Evolutionary conservation across 37 sponge, comb jelly and placozoan genomes (phyloP).

Genomic region (Theonella swinhoei): DNA sequence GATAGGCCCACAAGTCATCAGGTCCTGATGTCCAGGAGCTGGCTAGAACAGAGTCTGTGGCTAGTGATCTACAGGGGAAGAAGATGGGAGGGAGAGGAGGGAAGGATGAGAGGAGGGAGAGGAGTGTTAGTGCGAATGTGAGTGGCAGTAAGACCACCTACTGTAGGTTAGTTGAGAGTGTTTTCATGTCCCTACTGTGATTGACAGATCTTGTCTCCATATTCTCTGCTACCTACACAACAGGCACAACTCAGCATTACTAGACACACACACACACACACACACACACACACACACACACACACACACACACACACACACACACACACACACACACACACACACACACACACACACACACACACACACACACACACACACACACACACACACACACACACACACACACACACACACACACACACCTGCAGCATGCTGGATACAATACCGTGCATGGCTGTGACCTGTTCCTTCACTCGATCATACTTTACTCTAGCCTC

Average conservation of each 20-base stretch:
- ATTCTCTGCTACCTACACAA: constrained; percentile 61
- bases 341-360: no score
- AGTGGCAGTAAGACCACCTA: neutral
- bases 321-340: no score
- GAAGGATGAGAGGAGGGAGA: neutral
- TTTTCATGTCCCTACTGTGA: constrained; percentile 38
- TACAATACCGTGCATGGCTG: constrained; percentile 45
- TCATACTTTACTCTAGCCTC: constrained; percentile 51
- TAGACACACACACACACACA: no score
- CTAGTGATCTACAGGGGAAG: constrained; percentile 27
- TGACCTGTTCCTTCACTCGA: constrained; percentile 53
- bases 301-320: no score
- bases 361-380: no score
- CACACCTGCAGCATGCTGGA: constrained; percentile 41
- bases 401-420: no score
- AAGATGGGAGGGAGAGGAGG: neutral
- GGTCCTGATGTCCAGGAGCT: constrained; percentile 61
- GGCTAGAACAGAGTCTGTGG: constrained; percentile 30
- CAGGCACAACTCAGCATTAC: no score
- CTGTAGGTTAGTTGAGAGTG: constrained; percentile 13
- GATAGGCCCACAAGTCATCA: constrained; percentile 51
- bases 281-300: no score
- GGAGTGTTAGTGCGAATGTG: neutral
- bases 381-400: no score
- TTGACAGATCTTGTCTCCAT: constrained; percentile 47